A percentile compares a stretch with the other conserved stretches of the same genome.
These are phyloP conservation scores for Brachionus sp. DNA, from an alignment of 1,140 invertebrate genomes.

Conservation along the genomic window DNA sequence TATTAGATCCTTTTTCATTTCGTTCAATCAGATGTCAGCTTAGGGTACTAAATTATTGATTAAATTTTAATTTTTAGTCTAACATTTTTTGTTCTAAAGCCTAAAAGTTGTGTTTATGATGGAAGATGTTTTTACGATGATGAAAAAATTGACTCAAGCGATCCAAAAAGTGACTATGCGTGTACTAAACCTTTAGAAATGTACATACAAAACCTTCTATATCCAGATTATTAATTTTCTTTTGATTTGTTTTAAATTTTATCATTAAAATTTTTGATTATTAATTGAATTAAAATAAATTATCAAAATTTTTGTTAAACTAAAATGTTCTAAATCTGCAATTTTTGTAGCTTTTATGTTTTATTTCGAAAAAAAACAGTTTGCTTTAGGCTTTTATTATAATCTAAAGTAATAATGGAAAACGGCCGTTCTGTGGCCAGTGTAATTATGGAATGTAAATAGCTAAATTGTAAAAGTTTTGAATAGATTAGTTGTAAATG, in stretches of 20 bases:
- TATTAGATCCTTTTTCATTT: background rate
- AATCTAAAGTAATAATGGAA: too few species aligned
- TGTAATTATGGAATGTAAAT: too few species aligned
- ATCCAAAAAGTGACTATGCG: conserved; percentile 3
- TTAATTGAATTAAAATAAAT: too few species aligned
- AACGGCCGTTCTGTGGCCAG: too few species aligned
- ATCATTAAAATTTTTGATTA: too few species aligned
- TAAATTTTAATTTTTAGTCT: background rate
- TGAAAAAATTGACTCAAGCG: conserved; percentile 1
- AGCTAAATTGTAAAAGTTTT: too few species aligned
- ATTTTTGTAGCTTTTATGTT: too few species aligned
- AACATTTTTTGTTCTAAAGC: background rate
- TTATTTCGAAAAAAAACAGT: too few species aligned
- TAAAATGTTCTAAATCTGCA: too few species aligned
- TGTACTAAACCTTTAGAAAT: background rate
- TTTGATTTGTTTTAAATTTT: background rate
- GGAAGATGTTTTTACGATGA: conserved; percentile 37
- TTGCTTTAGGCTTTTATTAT: too few species aligned
- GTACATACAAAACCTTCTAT: background rate
- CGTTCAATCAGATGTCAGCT: conserved; percentile 23
- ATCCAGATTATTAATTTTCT: background rate
- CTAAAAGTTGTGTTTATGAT: conserved; percentile 32
- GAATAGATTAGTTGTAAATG: too few species aligned
- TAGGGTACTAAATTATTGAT: background rate
- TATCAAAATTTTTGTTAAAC: too few species aligned